Percentiles rank a stretch among this genome's conserved stretches.
These are phyloP conservation scores for Lasiurus cinereus DNA, from an alignment of 2,113 vertebrate genomes.

Conservation along the genomic window DNA sequence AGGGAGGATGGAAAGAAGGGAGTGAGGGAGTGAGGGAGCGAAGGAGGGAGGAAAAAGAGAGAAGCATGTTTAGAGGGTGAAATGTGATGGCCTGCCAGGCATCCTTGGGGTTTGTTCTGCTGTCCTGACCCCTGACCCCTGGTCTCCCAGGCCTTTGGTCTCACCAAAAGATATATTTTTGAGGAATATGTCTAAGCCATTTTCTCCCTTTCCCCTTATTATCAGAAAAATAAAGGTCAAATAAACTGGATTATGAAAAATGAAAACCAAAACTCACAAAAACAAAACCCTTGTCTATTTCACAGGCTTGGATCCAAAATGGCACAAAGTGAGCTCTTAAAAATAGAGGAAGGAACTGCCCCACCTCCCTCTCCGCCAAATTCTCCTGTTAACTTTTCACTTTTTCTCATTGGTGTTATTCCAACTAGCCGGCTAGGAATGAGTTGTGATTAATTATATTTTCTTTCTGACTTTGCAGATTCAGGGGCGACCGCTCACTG, in stretches of 20 bases:
- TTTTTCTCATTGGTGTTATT: constrained; percentile 65
- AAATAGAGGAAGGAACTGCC: neutral
- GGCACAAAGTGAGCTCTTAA: constrained; percentile 33
- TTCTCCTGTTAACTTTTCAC: constrained; percentile 9
- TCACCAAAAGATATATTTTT: neutral
- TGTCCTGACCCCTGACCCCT: neutral
- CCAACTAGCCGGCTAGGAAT: constrained; percentile 39
- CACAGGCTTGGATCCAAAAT: constrained; percentile 45
- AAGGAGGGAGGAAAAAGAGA: neutral
- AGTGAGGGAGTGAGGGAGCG: neutral
- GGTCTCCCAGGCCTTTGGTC: neutral
- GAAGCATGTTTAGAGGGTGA: neutral
- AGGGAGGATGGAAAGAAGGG: too few relatives aligned
- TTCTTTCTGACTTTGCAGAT: constrained; percentile 77
- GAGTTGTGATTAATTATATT: constrained; percentile 68
- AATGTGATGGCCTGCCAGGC: accelerated
- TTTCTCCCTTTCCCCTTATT: constrained; percentile 4
- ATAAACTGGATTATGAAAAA: constrained; percentile 76
- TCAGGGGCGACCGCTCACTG: constrained; percentile 47
- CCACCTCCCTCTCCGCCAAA: neutral
- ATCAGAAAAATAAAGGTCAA: constrained; percentile 75
- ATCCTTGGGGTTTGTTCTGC: too few relatives aligned
- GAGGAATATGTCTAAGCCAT: constrained; percentile 59
- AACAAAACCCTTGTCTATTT: constrained; percentile 54
- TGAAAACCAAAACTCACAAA: constrained; percentile 68